These are phyloP conservation scores for Oncopodura yosiiana DNA, from an alignment of 1,140 invertebrate species.

Conservation along the genomic window DNA sequence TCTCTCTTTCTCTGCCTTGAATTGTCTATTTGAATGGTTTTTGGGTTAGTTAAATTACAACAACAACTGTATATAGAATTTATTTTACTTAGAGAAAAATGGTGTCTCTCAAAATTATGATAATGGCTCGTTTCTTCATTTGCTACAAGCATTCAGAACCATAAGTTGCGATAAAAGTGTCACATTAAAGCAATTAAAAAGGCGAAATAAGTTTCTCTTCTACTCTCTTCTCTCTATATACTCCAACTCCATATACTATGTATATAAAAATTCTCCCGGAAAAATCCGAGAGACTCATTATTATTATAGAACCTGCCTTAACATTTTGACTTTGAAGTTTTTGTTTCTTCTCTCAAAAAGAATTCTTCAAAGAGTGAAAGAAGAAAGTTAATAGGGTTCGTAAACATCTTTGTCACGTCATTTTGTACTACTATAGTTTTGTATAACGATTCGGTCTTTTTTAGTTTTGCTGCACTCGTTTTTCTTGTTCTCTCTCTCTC, in stretches of 20 bases:
- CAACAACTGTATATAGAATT: not conserved
- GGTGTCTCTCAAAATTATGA: constrained; percentile 28
- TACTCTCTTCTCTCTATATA: constrained; percentile 2
- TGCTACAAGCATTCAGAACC: constrained; percentile 12
- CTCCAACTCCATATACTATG: not conserved
- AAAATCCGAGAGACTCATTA: too few species aligned
- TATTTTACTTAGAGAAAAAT: not conserved
- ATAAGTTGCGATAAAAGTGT: constrained; percentile 35
- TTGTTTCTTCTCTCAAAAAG: too few species aligned
- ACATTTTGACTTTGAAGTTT: constrained; percentile 17
- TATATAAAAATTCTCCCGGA: too few species aligned
- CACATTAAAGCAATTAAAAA: constrained; percentile 29
- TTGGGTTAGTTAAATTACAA: not conserved
- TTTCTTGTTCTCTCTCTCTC: too few species aligned
- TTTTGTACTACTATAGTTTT: not conserved
- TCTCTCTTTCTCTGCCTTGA: constrained; percentile 10
- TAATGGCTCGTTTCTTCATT: constrained; percentile 19
- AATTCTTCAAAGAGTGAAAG: not conserved
- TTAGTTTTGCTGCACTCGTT: too few species aligned
- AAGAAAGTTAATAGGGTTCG: not conserved
- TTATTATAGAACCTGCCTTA: constrained; percentile 20
- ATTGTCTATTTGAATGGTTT: constrained; percentile 2
- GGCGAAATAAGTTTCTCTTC: not conserved
- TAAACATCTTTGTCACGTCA: too few species aligned
- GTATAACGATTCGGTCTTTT: not conserved